Evolutionary conservation across 2,113 vertebrate genomes (phyloP).

Genomic region (Hemicordylus capensis): DNA sequence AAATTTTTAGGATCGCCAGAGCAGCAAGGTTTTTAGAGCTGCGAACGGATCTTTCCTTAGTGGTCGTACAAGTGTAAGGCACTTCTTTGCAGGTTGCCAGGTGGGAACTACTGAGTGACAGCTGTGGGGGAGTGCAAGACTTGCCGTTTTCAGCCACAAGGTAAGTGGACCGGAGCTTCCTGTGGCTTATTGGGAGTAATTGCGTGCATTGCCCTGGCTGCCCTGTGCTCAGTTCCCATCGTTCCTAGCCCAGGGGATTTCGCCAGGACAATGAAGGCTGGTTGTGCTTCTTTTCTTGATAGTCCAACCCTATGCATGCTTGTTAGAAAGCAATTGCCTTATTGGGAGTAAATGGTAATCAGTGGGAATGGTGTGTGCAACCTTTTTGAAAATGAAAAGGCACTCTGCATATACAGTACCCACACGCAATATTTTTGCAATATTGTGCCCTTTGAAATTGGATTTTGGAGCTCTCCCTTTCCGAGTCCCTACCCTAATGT

Average conservation of each 20-base stretch:
- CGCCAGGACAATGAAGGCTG: neutral
- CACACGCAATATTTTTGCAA: no score
- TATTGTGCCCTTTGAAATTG: neutral
- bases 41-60: neutral
- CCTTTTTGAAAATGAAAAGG: no score
- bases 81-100: neutral
- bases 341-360: no score
- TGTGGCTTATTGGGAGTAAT: neutral
- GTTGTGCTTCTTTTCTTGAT: neutral
- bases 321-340: neutral
- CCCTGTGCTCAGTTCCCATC: neutral
- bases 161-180: neutral
- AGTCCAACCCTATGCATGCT: no score
- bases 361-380: neutral
- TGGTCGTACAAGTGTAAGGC: neutral
- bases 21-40: neutral
- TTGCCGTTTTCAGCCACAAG: neutral
- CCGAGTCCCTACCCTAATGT: no score
- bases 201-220: neutral
- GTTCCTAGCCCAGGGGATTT: neutral
- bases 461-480: neutral
- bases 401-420: neutral
- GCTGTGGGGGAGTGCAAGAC: neutral
- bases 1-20: neutral
- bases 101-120: neutral